These are phyloP conservation scores for Alligator sinensis DNA, from an alignment of 2,113 vertebrate genomes.

Conservation along the genomic window DNA sequence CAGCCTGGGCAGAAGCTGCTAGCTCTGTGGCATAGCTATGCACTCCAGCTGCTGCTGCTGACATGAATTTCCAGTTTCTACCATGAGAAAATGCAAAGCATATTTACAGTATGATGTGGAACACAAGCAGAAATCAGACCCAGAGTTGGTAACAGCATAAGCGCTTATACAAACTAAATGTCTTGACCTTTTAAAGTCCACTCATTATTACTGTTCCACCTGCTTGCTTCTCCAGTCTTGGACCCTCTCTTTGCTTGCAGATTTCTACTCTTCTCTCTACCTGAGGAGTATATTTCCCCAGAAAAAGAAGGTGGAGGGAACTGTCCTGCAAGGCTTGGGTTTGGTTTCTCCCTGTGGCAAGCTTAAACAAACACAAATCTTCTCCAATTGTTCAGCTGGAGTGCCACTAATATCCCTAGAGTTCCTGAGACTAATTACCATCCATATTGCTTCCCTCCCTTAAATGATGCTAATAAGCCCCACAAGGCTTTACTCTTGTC, in stretches of 20 bases:
- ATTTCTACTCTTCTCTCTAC: background rate
- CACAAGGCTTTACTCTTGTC: background rate
- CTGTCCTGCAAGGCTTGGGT: background rate
- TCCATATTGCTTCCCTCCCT: background rate
- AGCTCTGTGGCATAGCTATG: background rate
- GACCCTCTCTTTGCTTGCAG: background rate
- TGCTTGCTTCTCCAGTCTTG: background rate
- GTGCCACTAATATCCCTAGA: background rate
- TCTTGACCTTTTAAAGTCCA: background rate
- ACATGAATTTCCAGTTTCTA: background rate
- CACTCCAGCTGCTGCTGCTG: background rate
- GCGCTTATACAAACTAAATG: background rate
- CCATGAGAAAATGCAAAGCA: background rate
- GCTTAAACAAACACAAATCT: background rate
- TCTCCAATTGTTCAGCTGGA: background rate
- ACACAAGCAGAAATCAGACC: background rate
- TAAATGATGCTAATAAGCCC: background rate
- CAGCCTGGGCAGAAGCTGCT: background rate
- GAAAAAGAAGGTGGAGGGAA: background rate
- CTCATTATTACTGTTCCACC: background rate
- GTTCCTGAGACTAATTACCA: background rate
- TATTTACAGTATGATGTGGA: background rate
- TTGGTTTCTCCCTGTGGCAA: background rate
- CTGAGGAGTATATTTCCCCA: background rate
- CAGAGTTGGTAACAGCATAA: background rate